phyloP scores from a whole-genome alignment of 2,888 invertebrate genomes.

The Tanypteryx hageni region DNA sequence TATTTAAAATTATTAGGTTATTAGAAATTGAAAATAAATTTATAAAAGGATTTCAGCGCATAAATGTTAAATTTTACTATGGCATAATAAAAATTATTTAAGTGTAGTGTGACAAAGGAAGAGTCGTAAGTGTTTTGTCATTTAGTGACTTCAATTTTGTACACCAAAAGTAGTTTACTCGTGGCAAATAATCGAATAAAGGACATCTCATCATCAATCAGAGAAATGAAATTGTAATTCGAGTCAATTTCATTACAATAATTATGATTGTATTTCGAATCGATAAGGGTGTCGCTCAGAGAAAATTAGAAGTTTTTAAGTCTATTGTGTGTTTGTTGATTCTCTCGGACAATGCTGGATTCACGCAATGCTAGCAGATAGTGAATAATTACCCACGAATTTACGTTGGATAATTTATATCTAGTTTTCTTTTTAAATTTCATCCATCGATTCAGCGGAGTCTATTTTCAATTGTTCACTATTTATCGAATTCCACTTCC shows the following conservation, averaged over 20 bases:
- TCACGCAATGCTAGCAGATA: background rate
- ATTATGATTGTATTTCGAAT: background rate
- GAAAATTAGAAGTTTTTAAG: background rate
- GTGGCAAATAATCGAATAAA: too few species aligned
- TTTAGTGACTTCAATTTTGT: too few species aligned
- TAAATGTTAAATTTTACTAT: too few species aligned
- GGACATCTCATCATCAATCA: background rate
- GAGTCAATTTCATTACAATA: background rate
- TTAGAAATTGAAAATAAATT: too few species aligned
- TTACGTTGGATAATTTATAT: background rate
- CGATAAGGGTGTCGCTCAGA: background rate
- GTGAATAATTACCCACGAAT: background rate
- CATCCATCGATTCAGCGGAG: background rate
- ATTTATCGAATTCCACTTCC: background rate
- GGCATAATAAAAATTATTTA: too few species aligned
- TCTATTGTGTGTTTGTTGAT: background rate
- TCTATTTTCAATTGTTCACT: constrained; percentile 19
- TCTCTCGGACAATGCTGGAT: background rate
- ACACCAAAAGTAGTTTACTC: too few species aligned
- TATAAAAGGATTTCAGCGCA: too few species aligned
- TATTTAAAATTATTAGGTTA: too few species aligned
- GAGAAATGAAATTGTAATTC: background rate
- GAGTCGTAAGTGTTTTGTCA: too few species aligned
- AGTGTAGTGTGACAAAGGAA: too few species aligned
- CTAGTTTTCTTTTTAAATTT: background rate